Conservation (phyloP, 2,888 invertebrate genomes). For the Cheilosia grossa region DNA sequence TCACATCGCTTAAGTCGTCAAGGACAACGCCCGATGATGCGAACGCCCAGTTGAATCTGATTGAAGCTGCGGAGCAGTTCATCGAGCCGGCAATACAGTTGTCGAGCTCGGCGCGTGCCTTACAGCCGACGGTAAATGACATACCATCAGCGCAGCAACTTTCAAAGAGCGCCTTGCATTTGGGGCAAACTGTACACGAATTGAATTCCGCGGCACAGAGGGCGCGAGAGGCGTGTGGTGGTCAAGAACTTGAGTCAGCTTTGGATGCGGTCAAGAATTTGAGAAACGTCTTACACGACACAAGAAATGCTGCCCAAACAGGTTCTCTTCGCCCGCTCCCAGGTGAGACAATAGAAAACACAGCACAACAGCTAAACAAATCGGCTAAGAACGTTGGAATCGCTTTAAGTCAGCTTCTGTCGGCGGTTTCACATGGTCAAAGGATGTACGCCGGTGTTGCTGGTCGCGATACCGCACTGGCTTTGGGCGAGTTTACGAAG, state of each 20-base stretch:
- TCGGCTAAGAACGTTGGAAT: slow-evolving; percentile 90
- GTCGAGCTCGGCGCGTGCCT: slow-evolving; percentile 90
- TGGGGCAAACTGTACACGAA: slow-evolving; percentile 83
- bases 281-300: slow-evolving; percentile 92
- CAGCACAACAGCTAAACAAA: slow-evolving; percentile 83
- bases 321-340: slow-evolving; percentile 91
- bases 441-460: slow-evolving; percentile 91
- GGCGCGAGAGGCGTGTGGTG: slow-evolving; percentile 91
- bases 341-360: slow-evolving; percentile 89
- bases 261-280: slow-evolving; percentile 91
- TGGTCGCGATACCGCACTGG: slow-evolving; percentile 91
- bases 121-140: slow-evolving; percentile 92
- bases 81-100: slow-evolving; percentile 90
- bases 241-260: slow-evolving; percentile 93
- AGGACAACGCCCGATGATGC: slow-evolving; percentile 88
- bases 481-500: slow-evolving; percentile 88
- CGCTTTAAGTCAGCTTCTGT: slow-evolving; percentile 92
- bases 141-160: slow-evolving; percentile 90
- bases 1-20: slow-evolving; percentile 90
- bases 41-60: slow-evolving; percentile 90
- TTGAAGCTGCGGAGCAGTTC: slow-evolving; percentile 93
- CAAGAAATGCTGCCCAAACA: slow-evolving; percentile 89
- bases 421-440: slow-evolving; percentile 92
- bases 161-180: slow-evolving; percentile 81
- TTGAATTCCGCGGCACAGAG: slow-evolving; percentile 86